Evolutionary conservation across 37 sponge, comb jelly and placozoan genomes (phyloP).

Genomic region (Ianthella basta): DNA sequence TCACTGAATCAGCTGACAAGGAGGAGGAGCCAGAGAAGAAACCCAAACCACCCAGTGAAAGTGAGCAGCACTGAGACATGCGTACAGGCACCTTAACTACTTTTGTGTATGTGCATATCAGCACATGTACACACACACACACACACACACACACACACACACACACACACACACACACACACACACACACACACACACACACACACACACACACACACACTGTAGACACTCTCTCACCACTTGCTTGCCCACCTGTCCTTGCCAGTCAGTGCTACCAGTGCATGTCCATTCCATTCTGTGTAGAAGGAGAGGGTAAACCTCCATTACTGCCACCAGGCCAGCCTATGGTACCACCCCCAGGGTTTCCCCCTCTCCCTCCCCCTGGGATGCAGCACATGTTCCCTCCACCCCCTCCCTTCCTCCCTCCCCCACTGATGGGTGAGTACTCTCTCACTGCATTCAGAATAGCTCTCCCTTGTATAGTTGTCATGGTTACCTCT

Average conservation of each 20-base stretch:
- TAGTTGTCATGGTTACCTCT: too few species aligned
- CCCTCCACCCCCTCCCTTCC: conserved; percentile 35
- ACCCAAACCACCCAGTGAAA: not conserved
- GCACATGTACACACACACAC: too few species aligned
- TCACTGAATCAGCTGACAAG: not conserved
- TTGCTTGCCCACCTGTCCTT: not conserved
- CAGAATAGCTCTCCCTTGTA: not conserved
- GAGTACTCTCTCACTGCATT: not conserved
- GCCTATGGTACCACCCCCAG: not conserved
- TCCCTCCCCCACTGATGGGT: conserved; percentile 29
- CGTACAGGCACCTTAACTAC: not conserved
- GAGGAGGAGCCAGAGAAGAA: not conserved
- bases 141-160: not conserved
- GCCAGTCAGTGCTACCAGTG: not conserved
- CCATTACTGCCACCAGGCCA: not conserved
- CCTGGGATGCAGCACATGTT: conserved; percentile 18
- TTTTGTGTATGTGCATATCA: too few species aligned
- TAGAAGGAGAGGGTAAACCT: not conserved
- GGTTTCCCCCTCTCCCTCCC: not conserved
- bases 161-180: conserved; percentile 25
- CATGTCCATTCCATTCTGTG: not conserved
- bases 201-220: conserved; percentile 51
- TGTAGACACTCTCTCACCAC: not conserved
- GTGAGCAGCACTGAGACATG: not conserved
- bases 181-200: conserved; percentile 50